These are phyloP conservation scores for Arvicanthis niloticus DNA, from an alignment of 2,113 vertebrate species.

Conservation along the genomic window DNA sequence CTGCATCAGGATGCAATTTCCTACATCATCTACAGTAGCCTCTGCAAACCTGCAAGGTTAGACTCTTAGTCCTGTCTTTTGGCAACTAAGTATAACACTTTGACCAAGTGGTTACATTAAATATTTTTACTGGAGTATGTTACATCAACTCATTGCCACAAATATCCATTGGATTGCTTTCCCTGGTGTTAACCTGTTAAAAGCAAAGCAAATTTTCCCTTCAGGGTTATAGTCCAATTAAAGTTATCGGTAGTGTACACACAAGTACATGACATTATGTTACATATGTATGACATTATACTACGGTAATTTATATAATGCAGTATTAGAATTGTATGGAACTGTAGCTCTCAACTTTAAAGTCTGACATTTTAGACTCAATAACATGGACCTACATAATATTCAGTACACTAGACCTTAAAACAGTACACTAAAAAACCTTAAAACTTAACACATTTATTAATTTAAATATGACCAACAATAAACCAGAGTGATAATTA, in stretches of 20 bases:
- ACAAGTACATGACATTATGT: background rate
- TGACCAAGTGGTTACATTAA: background rate
- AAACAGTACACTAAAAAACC: background rate
- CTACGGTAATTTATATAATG: background rate
- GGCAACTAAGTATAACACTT: background rate
- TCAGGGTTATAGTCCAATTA: slow-evolving; percentile 10
- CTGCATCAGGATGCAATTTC: background rate
- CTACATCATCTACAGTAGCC: background rate
- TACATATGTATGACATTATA: background rate
- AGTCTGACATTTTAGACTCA: background rate
- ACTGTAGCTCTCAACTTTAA: background rate
- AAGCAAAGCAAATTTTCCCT: background rate
- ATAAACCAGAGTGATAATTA: background rate
- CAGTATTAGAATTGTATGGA: slow-evolving; percentile 21
- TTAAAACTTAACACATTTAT: background rate
- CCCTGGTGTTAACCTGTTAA: background rate
- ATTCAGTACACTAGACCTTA: background rate
- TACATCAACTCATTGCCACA: background rate
- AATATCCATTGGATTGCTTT: background rate
- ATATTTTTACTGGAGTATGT: background rate
- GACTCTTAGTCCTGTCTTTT: background rate
- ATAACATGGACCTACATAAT: background rate
- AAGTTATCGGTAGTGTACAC: background rate
- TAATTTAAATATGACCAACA: background rate
- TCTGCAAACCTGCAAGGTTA: background rate